These are phyloP conservation scores for Coptodon rendalli DNA, from an alignment of 2,113 vertebrate species.

Conservation along the genomic window DNA sequence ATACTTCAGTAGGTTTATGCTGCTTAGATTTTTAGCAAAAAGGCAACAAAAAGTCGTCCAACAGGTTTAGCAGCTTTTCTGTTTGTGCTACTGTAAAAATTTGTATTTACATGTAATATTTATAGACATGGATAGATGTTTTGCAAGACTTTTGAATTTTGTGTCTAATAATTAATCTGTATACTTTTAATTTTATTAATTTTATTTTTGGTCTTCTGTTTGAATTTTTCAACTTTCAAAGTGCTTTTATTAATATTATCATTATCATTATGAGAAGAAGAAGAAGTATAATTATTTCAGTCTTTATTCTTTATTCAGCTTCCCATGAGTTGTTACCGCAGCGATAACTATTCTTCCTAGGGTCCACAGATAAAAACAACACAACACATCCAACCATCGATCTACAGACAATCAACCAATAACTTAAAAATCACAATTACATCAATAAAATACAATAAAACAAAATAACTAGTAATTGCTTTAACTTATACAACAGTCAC, in stretches of 20 bases:
- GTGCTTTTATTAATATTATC: background rate
- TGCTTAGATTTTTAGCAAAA: background rate
- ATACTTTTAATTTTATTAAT: background rate
- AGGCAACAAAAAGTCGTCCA: background rate
- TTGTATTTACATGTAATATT: background rate
- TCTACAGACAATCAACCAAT: background rate
- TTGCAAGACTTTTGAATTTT: background rate
- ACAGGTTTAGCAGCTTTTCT: background rate
- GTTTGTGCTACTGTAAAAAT: background rate
- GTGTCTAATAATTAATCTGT: background rate
- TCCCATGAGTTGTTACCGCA: background rate
- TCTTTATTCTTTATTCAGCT: background rate
- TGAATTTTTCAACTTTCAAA: background rate
- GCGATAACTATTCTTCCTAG: background rate
- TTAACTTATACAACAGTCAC: background rate
- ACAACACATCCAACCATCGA: background rate
- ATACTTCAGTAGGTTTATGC: background rate
- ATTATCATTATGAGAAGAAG: background rate
- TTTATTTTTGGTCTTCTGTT: background rate
- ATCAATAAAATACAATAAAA: background rate
- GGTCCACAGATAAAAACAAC: background rate
- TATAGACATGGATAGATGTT: background rate
- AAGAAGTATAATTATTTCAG: background rate
- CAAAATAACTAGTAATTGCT: background rate
- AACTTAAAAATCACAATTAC: background rate